These are phyloP conservation scores for Rutpela maculata DNA, from an alignment of 2,888 invertebrate species.

Conservation along the genomic window DNA sequence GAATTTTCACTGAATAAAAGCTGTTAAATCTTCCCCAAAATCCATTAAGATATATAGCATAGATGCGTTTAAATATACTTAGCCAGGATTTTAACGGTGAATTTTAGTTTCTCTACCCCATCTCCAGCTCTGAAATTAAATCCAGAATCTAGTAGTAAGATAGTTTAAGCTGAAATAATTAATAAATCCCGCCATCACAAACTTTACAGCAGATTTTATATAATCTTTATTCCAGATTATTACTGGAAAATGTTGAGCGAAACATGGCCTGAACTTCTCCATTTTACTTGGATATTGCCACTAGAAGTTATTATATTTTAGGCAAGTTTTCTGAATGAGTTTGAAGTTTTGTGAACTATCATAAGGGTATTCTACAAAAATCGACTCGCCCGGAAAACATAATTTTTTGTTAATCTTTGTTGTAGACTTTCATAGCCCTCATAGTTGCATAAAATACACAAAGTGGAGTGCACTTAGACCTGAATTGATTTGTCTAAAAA, in stretches of 20 bases:
- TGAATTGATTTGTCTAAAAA: too few species aligned
- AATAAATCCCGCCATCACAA: background rate
- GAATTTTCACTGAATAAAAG: slow-evolving; percentile 38
- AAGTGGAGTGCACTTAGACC: too few species aligned
- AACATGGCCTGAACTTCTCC: background rate
- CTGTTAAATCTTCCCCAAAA: slow-evolving; percentile 37
- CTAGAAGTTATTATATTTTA: slow-evolving; percentile 29
- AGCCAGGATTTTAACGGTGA: background rate
- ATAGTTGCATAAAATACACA: too few species aligned
- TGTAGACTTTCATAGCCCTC: background rate
- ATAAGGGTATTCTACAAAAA: background rate
- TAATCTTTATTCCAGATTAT: slow-evolving; percentile 8
- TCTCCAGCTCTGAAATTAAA: background rate
- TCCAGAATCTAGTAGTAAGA: background rate
- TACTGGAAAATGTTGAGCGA: slow-evolving; percentile 3
- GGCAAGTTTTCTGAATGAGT: slow-evolving; percentile 30
- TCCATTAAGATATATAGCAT: slow-evolving; percentile 40
- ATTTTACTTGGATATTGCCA: slow-evolving; percentile 18
- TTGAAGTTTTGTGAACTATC: slow-evolving; percentile 21
- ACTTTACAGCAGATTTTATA: background rate
- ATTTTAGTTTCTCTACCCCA: background rate
- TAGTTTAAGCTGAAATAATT: slow-evolving; percentile 17
- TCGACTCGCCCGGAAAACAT: background rate
- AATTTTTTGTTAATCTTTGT: background rate
- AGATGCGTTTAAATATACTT: slow-evolving; percentile 33